Percentiles rank a stretch among this genome's conserved stretches.
These are phyloP conservation scores for Cervus canadensis DNA, from an alignment of 2,113 vertebrate genomes.

Conservation along the genomic window DNA sequence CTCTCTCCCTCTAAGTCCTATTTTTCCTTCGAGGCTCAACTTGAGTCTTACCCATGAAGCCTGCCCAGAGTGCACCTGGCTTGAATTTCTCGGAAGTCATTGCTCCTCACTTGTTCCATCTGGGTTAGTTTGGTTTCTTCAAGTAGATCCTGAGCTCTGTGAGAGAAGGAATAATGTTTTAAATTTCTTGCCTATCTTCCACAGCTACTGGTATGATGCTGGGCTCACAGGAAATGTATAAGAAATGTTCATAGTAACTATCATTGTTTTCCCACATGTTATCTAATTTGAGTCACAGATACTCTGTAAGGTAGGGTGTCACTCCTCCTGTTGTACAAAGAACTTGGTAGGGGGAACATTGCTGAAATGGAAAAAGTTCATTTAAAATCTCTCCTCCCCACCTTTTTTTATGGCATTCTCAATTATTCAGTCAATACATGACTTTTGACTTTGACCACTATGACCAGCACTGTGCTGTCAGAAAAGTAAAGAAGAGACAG, in stretches of 20 bases:
- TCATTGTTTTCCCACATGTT: neutral
- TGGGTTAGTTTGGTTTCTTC: constrained; percentile 34
- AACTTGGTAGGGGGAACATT: neutral
- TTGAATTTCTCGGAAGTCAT: constrained; percentile 15
- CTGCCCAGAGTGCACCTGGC: constrained; percentile 42
- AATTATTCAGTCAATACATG: neutral
- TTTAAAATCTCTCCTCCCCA: neutral
- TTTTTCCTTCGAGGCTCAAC: constrained; percentile 43
- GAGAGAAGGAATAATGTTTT: constrained; percentile 19
- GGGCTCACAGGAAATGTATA: neutral
- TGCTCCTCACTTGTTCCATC: constrained; percentile 29
- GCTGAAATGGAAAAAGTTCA: neutral
- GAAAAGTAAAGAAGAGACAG: neutral
- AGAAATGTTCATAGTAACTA: neutral
- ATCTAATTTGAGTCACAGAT: neutral
- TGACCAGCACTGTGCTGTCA: neutral
- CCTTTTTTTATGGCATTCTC: constrained; percentile 16
- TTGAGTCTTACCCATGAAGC: constrained; percentile 36
- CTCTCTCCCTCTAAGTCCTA: constrained; percentile 24
- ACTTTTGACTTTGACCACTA: neutral
- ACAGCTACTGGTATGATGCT: neutral
- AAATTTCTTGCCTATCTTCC: constrained; percentile 27
- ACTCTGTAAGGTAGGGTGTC: neutral
- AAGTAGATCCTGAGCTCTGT: neutral
- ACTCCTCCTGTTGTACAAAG: neutral